A percentile compares a stretch with the other conserved stretches of the same genome.
phyloP scores from a whole-genome alignment of 1,140 invertebrate species.

The Goniozus legneri region DNA sequence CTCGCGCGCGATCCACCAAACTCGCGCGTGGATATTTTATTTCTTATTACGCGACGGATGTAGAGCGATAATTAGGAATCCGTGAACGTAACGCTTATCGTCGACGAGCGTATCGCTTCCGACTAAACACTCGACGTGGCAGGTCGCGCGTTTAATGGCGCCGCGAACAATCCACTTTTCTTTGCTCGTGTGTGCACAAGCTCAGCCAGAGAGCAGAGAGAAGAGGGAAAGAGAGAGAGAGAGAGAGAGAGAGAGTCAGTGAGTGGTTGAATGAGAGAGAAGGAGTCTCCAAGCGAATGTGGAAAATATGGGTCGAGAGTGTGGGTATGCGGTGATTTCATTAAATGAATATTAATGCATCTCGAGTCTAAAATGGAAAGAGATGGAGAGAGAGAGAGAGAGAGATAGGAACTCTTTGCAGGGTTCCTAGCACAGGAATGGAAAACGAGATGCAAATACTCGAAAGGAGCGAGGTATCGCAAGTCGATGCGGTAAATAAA shows the following conservation, averaged over 20 bases:
- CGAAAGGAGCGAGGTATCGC: too few relatives aligned
- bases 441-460: too few relatives aligned
- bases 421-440: neutral
- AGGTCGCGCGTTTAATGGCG: neutral
- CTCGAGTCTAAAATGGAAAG: neutral
- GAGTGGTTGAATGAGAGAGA: too few relatives aligned
- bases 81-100: neutral
- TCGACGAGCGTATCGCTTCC: neutral
- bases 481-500: too few relatives aligned
- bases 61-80: neutral
- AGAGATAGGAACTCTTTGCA: neutral
- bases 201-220: too few relatives aligned
- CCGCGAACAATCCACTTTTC: neutral
- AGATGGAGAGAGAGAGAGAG: neutral
- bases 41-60: neutral
- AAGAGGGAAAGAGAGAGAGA: too few relatives aligned
- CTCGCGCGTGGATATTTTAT: neutral
- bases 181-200: too few relatives aligned
- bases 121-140: neutral
- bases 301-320: constrained; percentile 25
- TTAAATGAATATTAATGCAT: constrained; percentile 41
- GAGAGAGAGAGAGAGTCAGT: too few relatives aligned
- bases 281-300: constrained; percentile 11
- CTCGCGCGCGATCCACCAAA: neutral
- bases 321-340: constrained; percentile 15